Conservation (phyloP, 1,140 invertebrate genomes). For the Drosophila ohnishii region DNA sequence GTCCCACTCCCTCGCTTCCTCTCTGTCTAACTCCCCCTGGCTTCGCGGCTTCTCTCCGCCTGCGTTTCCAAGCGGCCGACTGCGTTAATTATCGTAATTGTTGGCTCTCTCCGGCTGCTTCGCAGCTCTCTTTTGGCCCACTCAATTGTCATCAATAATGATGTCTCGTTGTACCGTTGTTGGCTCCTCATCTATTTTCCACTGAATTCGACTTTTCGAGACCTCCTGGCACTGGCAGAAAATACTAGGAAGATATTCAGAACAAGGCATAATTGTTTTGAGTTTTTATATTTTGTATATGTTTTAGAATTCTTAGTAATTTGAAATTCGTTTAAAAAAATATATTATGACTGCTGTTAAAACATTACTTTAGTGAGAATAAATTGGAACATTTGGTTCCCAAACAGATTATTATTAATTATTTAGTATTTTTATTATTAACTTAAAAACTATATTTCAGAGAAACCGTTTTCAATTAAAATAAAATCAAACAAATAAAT, state of each 20-base stretch:
- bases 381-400: not conserved
- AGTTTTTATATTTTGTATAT: no score
- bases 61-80: slow-evolving; percentile 64
- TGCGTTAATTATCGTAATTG: slow-evolving; percentile 82
- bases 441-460: no score
- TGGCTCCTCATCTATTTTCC: slow-evolving; percentile 65
- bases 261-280: not conserved
- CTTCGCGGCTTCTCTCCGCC: slow-evolving; percentile 14
- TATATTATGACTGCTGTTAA: not conserved
- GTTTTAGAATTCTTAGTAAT: no score
- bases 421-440: no score
- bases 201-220: slow-evolving; percentile 74
- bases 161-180: slow-evolving; percentile 80
- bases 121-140: slow-evolving; percentile 71
- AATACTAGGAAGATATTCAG: not conserved
- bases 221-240: slow-evolving; percentile 43
- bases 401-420: not conserved
- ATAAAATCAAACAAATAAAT: no score
- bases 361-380: not conserved
- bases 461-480: no score
- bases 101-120: slow-evolving; percentile 41
- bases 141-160: slow-evolving; percentile 83
- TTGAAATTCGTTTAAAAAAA: no score
- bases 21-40: slow-evolving; percentile 8
- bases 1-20: slow-evolving; percentile 11